phyloP scores from a whole-genome alignment of 2,797 vertebrate genomes.

The Syngnathus acus region DNA sequence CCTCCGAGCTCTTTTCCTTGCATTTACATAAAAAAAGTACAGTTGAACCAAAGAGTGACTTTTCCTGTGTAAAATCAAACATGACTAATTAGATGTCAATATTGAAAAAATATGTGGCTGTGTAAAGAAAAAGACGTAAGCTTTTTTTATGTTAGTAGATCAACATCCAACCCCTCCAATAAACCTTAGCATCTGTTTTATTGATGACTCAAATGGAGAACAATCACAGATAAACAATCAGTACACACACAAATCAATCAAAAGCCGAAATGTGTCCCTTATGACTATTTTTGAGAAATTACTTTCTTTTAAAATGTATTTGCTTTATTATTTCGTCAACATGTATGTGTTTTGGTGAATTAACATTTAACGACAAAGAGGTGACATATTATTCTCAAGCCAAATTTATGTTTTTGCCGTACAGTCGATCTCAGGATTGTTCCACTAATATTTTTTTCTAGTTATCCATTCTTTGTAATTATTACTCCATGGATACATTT shows the following conservation, averaged over 20 bases:
- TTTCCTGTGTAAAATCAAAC: neutral
- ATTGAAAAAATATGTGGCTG: neutral
- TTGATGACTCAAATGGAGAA: neutral
- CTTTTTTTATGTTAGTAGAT: neutral
- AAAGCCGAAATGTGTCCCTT: neutral
- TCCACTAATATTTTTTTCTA: slow-evolving; percentile 12
- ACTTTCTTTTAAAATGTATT: neutral
- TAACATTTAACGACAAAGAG: slow-evolving; percentile 37
- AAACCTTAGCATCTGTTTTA: neutral
- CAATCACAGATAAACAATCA: slow-evolving; percentile 4
- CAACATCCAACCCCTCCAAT: neutral
- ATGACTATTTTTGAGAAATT: neutral
- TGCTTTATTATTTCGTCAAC: neutral
- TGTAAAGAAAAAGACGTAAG: neutral
- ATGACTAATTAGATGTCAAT: neutral
- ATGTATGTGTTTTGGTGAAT: slow-evolving; percentile 20
- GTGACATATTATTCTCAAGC: slow-evolving; percentile 53
- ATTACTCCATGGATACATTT: slow-evolving; percentile 36
- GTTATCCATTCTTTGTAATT: slow-evolving; percentile 26
- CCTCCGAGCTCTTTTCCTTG: neutral
- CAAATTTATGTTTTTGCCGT: slow-evolving; percentile 51
- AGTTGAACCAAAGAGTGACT: slow-evolving; percentile 3
- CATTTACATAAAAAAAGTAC: neutral
- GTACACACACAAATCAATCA: neutral
- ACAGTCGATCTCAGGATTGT: slow-evolving; percentile 60